Conservation (phyloP, 23 tunicate genomes). For the Clavelina lepadiformis region DNA sequence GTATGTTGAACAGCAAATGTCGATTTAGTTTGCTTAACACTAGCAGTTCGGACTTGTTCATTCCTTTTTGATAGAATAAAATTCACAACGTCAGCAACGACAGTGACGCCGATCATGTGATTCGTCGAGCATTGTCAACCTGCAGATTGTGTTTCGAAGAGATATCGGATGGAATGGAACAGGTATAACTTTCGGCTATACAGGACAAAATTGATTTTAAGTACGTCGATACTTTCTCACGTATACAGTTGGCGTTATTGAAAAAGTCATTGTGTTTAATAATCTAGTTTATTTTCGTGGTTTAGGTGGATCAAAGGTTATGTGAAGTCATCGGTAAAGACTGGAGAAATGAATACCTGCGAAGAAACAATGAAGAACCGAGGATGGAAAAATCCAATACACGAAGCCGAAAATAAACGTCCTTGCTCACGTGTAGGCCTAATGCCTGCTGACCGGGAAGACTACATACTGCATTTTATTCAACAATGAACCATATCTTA, state of each 20-base stretch:
- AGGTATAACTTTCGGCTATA: constrained; percentile 19
- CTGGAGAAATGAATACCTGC: constrained; percentile 56
- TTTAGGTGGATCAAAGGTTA: constrained; percentile 31
- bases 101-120: constrained; percentile 87
- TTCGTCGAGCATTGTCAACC: constrained; percentile 72
- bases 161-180: constrained; percentile 64
- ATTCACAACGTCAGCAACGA: constrained; percentile 53
- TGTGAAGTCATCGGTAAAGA: constrained; percentile 42
- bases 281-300: too few species aligned
- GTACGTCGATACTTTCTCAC: neutral
- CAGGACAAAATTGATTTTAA: neutral
- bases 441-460: too few species aligned
- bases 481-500: too few species aligned
- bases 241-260: too few species aligned
- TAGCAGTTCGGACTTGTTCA: too few species aligned
- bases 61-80: constrained; percentile 33
- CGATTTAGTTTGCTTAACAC: too few species aligned
- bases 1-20: too few species aligned
- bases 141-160: constrained; percentile 78
- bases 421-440: too few species aligned
- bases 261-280: too few species aligned
- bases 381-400: constrained; percentile 58
- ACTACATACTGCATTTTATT: too few species aligned
- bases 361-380: constrained; percentile 54
- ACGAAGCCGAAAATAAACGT: too few species aligned